These are phyloP conservation scores for Scytalopus superciliaris DNA, from an alignment of 2,113 vertebrate genomes.

Conservation along the genomic window DNA sequence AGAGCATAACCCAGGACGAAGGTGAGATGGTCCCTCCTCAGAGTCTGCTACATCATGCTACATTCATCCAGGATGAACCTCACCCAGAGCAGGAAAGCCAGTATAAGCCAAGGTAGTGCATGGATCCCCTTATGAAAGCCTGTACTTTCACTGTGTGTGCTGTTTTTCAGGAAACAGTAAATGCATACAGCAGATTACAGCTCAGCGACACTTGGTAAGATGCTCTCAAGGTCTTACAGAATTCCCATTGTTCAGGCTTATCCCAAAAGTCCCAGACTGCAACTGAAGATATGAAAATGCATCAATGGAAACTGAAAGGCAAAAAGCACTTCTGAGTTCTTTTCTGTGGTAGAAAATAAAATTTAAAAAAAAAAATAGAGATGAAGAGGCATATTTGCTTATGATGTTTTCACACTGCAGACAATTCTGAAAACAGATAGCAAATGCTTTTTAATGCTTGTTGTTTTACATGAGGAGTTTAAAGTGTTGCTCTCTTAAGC, in stretches of 20 bases:
- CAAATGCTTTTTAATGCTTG: background rate
- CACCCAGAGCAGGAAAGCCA: background rate
- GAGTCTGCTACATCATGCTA: background rate
- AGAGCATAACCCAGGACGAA: background rate
- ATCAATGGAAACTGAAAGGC: background rate
- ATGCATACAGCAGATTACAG: background rate
- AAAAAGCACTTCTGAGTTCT: background rate
- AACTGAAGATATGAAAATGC: background rate
- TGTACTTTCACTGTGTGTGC: background rate
- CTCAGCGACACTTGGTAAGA: background rate
- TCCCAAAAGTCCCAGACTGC: background rate
- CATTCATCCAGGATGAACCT: background rate
- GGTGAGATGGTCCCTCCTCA: background rate
- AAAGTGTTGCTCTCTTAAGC: background rate
- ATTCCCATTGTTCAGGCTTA: background rate
- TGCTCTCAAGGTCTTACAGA: background rate
- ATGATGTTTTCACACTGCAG: background rate
- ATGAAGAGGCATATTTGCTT: background rate
- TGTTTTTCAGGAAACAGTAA: background rate
- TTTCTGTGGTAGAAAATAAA: background rate
- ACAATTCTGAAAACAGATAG: background rate
- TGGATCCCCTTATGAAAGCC: accelerated
- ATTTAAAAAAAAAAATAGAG: background rate
- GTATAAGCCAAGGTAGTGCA: accelerated
- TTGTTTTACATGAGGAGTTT: background rate